These are phyloP conservation scores for Silurus asotus DNA, from an alignment of 2,113 vertebrate genomes.

Conservation along the genomic window DNA sequence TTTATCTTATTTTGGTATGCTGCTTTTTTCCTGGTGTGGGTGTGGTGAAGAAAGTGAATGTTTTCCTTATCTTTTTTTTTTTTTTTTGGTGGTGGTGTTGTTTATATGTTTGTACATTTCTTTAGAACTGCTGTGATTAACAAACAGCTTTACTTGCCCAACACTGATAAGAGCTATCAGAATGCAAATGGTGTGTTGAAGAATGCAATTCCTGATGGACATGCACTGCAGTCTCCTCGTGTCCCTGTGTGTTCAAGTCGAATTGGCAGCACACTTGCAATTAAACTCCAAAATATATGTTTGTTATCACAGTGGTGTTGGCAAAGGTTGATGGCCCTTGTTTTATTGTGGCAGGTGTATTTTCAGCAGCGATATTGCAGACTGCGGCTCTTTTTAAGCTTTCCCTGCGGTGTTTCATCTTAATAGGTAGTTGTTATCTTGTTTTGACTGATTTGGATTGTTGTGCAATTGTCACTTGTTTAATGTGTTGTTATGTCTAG, in stretches of 20 bases:
- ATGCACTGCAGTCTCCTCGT: slow-evolving; percentile 21
- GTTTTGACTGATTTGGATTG: slow-evolving; percentile 42
- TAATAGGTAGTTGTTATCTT: slow-evolving; percentile 44
- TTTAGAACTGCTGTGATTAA: slow-evolving; percentile 47
- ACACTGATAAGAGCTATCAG: slow-evolving; percentile 52
- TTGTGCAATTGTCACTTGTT: slow-evolving; percentile 43
- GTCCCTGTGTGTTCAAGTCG: slow-evolving; percentile 25
- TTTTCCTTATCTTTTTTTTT: slow-evolving; percentile 33
- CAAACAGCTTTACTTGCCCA: slow-evolving; percentile 49
- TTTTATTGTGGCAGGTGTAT: slow-evolving; percentile 50
- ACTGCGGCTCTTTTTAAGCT: slow-evolving; percentile 32
- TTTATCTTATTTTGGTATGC: slow-evolving; percentile 31
- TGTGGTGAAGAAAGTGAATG: slow-evolving; percentile 3
- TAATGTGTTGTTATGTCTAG: slow-evolving; percentile 42
- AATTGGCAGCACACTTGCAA: slow-evolving; percentile 46
- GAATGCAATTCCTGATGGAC: slow-evolving; percentile 42
- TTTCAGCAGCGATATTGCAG: slow-evolving; percentile 12
- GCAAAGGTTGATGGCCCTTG: slow-evolving; percentile 45
- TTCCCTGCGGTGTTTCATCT: slow-evolving; percentile 24
- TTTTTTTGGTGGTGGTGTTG: background rate
- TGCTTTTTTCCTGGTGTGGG: slow-evolving; percentile 12
- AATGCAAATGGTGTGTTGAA: slow-evolving; percentile 50
- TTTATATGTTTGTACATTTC: slow-evolving; percentile 40
- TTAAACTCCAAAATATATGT: slow-evolving; percentile 52
- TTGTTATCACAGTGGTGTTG: slow-evolving; percentile 54